These are phyloP conservation scores for Dendroctonus valens DNA, from an alignment of 1,140 invertebrate species.

Conservation along the genomic window DNA sequence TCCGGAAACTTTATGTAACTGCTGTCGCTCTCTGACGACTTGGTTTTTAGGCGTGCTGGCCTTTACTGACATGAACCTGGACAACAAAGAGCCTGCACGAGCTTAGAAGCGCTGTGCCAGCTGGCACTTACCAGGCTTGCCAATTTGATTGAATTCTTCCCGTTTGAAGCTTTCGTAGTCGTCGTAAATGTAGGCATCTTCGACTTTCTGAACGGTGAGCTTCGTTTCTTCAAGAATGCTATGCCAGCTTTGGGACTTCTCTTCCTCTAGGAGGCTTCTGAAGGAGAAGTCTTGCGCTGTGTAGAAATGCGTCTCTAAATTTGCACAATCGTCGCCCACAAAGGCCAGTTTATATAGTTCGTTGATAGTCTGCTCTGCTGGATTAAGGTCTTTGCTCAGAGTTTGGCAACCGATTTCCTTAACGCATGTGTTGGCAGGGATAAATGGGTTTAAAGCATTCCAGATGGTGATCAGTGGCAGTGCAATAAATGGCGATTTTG, in stretches of 20 bases:
- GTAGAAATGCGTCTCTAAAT: conserved; percentile 6
- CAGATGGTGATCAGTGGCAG: too few species aligned
- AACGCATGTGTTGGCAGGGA: too few species aligned
- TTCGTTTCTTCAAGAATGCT: conserved; percentile 26
- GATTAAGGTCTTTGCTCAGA: too few species aligned
- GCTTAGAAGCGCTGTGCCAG: too few species aligned
- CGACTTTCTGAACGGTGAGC: conserved; percentile 26
- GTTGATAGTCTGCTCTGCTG: too few species aligned
- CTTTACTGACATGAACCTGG: background rate
- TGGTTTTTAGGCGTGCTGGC: conserved; percentile 1
- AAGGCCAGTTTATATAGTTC: too few species aligned
- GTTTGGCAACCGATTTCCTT: too few species aligned
- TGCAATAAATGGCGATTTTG: too few species aligned
- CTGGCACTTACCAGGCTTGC: background rate
- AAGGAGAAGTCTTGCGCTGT: conserved; percentile 18
- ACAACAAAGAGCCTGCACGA: too few species aligned
- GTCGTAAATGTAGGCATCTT: conserved; percentile 36
- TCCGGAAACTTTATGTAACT: conserved; percentile 14
- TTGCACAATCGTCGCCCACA: too few species aligned
- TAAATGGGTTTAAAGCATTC: too few species aligned
- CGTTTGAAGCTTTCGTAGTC: conserved; percentile 35
- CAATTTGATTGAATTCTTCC: conserved; percentile 35
- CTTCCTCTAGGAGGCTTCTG: conserved; percentile 6
- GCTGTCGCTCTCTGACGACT: background rate
- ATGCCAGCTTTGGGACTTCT: conserved; percentile 21